Evolutionary conservation across 2,888 invertebrate species (phyloP).

Genomic region (Hermaeophaga mercurialis): DNA sequence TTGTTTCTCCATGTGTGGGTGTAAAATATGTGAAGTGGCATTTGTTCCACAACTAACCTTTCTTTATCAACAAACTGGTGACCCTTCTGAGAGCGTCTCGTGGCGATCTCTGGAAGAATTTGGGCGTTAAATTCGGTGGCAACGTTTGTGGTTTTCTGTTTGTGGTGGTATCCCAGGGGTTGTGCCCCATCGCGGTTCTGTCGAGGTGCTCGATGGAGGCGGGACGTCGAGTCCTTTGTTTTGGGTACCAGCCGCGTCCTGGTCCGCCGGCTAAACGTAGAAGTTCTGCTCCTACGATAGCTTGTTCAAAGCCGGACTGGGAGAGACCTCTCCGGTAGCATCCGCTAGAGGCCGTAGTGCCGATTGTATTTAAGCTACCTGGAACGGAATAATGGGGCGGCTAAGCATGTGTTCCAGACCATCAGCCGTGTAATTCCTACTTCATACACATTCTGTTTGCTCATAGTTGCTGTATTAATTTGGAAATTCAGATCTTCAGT

Average conservation of each 20-base stretch:
- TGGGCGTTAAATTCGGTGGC: slow-evolving; percentile 86
- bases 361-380: slow-evolving; percentile 39
- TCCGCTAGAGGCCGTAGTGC: slow-evolving; percentile 48
- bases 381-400: no score
- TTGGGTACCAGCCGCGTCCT: slow-evolving; percentile 84
- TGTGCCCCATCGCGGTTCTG: slow-evolving; percentile 64
- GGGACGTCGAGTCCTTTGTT: slow-evolving; percentile 70
- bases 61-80: slow-evolving; percentile 80
- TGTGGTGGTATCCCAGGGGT: slow-evolving; percentile 60
- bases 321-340: slow-evolving; percentile 45
- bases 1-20: no score
- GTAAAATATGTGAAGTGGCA: no score
- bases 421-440: no score
- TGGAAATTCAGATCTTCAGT: no score
- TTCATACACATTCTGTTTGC: no score
- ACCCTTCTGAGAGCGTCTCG: slow-evolving; percentile 85
- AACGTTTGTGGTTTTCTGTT: slow-evolving; percentile 82
- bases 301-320: slow-evolving; percentile 56
- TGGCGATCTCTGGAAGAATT: slow-evolving; percentile 88
- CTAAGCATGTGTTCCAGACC: no score
- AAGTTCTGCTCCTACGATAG: slow-evolving; percentile 77
- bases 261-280: slow-evolving; percentile 80
- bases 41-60: slow-evolving; percentile 54
- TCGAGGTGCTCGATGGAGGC: slow-evolving; percentile 87
- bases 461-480: no score